Base-by-base conservation (phyloP, 2,797 vertebrate species). In the Tenualosa thibaudeaui region DNA sequence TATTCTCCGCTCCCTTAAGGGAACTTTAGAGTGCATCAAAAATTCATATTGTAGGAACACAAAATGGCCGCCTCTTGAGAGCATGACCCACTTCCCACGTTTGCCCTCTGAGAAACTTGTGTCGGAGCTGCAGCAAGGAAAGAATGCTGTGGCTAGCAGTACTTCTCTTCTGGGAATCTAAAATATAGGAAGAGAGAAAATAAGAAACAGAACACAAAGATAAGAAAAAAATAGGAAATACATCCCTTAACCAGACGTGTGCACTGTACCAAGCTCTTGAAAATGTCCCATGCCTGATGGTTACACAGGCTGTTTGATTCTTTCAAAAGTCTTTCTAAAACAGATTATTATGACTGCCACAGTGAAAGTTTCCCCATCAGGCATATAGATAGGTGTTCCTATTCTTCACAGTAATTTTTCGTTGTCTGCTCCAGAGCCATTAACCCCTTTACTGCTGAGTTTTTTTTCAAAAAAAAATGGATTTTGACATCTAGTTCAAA, bases 61-160 rank as follows among this genome's bases (percentile, higher is more conserved):
- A 94, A 92, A 94, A 94, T 94, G 92, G 92, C 89, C 82, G 85
- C 71, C 89, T 91, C 90, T 90, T 91, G 91, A 94, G 92, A 93
- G 88, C 88, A 91, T 95, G 94, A 94, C 94, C 94, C 93, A 95
- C 91, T 95, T 95, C 92, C 88, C 90, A 94, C 89, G 92, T 93
- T 91, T 93, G 90, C 91, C 92, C 93, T 92, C 91, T 88, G 90
- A 92, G 93, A 93, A 94, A 86, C 89, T 86, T 86, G 90, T 89
- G 93, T 89, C 93, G 90, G 90, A 94, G 92, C 90, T 93, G 91
- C 90, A 94, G 92, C 5, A 46, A 88, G 91, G 89, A 90, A 90
- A 85, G 85, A 88, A 93, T 90, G 90, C 92, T 93, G 53, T 46
- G 82, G 84, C 86, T 82, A 82, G 40, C 49, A 88, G 88, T 49